Conservation (phyloP, 2,888 invertebrate genomes). For the Bellardia pandia region DNA sequence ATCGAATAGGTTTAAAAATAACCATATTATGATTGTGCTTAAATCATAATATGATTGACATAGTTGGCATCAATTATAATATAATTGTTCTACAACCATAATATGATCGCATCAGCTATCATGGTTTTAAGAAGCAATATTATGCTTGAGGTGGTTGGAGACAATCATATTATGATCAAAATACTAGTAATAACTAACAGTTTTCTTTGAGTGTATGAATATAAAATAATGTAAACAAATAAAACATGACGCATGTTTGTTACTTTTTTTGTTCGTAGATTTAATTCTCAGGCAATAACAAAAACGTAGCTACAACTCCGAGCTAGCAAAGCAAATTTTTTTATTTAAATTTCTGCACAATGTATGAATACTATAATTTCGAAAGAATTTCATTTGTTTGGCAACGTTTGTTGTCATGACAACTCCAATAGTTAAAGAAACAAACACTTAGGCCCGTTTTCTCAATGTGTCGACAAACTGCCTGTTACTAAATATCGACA, state of each 20-base stretch:
- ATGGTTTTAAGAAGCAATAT: too few species aligned
- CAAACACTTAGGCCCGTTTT: too few species aligned
- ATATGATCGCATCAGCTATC: too few species aligned
- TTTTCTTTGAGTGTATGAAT: conserved; percentile 39
- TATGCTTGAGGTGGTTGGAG: too few species aligned
- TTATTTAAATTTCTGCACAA: conserved; percentile 25
- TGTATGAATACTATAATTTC: background rate
- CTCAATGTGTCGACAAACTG: too few species aligned
- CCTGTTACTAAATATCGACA: too few species aligned
- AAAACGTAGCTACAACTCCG: background rate
- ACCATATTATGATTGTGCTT: too few species aligned
- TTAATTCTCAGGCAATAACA: conserved; percentile 24
- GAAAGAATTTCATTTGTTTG: conserved; percentile 7
- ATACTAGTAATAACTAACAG: background rate
- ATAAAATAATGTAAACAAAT: conserved; percentile 17
- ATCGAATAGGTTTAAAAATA: too few species aligned
- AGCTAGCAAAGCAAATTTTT: conserved; percentile 10
- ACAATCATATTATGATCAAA: too few species aligned
- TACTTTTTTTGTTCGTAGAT: conserved; percentile 10
- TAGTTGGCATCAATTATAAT: too few species aligned
- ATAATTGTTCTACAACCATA: too few species aligned
- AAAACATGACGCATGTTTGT: conserved; percentile 52
- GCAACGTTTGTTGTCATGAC: conserved; percentile 48
- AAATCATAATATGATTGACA: too few species aligned
- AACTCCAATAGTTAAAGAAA: conserved; percentile 26